Base-by-base conservation (phyloP, 1,140 invertebrate genomes). In the Limonius californicus region DNA sequence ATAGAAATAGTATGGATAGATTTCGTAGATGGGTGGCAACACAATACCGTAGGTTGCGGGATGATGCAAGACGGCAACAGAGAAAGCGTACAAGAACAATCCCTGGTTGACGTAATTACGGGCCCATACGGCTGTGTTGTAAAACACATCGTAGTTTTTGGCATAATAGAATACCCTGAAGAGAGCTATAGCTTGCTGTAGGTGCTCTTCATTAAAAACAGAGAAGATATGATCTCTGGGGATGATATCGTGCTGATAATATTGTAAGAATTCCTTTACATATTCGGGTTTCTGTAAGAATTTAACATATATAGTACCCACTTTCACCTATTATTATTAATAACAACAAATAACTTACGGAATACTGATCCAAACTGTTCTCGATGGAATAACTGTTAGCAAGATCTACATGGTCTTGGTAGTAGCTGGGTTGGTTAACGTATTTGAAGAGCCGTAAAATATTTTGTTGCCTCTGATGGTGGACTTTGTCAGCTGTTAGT, bases 121-220 rank as follows among this genome's bases (percentile, higher is more conserved):
- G 21, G 85, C 84, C 82, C 84, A 88, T 61, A 79, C 78, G 6
- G 85, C 84, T 4, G 81, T 82, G 54, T 83, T 82, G 60, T 82
- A 78, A 69, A 84, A 81, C 0, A 82, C 83, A 14, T 76, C 76
- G 67, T 79, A 85, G 65, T 85, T 82, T 70, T 88, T 87, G 57
- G 87, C 86, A 66, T 82, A 83, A 75, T 84, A 87, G 68, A 91
- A 82, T 59, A 88, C 68, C 58, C 88, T 83, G 80, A 88, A 89
- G 54, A 89, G 73, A 7, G 79, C 79, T 2, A 81, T 74, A 23
- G 84, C 82, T 75, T 89, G 84, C 45, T 83, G 75, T n/a, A 82
- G 67, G 54, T 89, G 85, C 9, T 82, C 79, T 21, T 82, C 78
- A 54, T 87, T 75, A 66, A 83, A 50, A 11, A 50, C 9, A 11